Base-by-base conservation (phyloP, 2,888 invertebrate genomes). In the Drosophila mayaguana region DNA sequence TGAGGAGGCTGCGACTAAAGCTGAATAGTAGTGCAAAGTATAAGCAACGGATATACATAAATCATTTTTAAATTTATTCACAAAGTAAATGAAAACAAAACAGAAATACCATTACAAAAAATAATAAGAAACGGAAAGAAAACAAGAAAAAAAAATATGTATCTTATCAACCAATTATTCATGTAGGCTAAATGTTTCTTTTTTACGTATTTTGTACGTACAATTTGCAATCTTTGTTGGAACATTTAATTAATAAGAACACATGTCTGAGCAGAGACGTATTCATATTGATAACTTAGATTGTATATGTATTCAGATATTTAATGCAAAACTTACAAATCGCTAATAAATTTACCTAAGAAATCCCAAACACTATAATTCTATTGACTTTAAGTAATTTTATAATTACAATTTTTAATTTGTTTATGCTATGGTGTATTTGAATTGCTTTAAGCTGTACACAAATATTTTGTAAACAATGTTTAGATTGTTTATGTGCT, bases 291-390 rank as follows among this genome's bases (percentile, higher is more conserved):
- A 63, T 60, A 36, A 78, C 32, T 59, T 72, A 71, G 55, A 36
- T 34, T 50, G 9, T 67, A 55, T 57, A 67, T 77, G 70, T 70
- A 74, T 61, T 66, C 70, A 70, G 50, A 65, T 70, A 70, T 69
- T 69, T 78, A 65, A 73, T 51, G 73, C 45, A 64, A 63, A 50
- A 55, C 45, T 61, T 59, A 62, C 61, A 65, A 42, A 55, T n/a
- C 38, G 69, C 75, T 71, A 78, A 78, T 78, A 78, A 78, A 78
- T 45, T 78, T 75, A 75, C 42, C 61, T 75, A 80, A 78, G 75
- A 67, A 32, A 25, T 43, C 20, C 14, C 46, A 38, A 55, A 22
- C 4, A 5, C 7, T 38, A 12, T 32, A 42, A n/a, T 16, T 22
- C 3, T 16, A 12, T 14, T 18, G 18, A 28, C 3, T 28, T 3